Conservation (phyloP, 2,888 invertebrate genomes). For the Andrena camellia region DNA sequence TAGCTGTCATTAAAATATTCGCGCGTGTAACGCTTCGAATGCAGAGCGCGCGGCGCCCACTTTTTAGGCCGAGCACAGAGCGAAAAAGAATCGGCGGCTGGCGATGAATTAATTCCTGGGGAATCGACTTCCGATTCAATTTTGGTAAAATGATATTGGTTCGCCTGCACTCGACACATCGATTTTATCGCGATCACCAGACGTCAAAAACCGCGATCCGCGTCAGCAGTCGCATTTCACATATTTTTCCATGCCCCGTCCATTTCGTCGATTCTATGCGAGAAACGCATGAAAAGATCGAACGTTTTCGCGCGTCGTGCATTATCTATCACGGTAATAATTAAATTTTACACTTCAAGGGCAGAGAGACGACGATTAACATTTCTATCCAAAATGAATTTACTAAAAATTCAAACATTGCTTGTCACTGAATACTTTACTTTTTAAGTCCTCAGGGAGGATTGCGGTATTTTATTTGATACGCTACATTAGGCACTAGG, state of each 20-base stretch:
- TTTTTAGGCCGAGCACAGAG: background rate
- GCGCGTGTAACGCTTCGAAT: background rate
- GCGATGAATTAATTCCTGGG: conserved; percentile 28
- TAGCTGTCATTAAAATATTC: background rate
- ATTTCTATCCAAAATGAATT: background rate
- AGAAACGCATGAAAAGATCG: background rate
- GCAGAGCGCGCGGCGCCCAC: background rate
- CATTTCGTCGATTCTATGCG: background rate
- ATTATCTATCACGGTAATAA: background rate
- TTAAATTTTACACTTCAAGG: background rate
- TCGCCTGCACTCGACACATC: conserved; percentile 57
- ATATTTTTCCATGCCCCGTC: conserved; percentile 14
- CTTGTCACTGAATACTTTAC: too few species aligned
- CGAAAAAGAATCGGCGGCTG: background rate
- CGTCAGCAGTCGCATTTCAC: conserved; percentile 20
- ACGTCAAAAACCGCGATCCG: conserved; percentile 53
- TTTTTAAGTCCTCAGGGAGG: too few species aligned
- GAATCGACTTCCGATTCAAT: conserved; percentile 54
- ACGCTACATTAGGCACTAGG: too few species aligned
- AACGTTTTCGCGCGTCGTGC: background rate
- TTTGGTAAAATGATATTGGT: conserved; percentile 57
- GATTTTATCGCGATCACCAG: conserved; percentile 48
- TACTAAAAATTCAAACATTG: background rate
- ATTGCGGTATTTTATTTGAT: too few species aligned
- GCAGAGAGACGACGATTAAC: background rate